Base-by-base conservation (phyloP, 37 sponge, comb jelly and placozoan genomes). In the Chondrosia reniformis region DNA sequence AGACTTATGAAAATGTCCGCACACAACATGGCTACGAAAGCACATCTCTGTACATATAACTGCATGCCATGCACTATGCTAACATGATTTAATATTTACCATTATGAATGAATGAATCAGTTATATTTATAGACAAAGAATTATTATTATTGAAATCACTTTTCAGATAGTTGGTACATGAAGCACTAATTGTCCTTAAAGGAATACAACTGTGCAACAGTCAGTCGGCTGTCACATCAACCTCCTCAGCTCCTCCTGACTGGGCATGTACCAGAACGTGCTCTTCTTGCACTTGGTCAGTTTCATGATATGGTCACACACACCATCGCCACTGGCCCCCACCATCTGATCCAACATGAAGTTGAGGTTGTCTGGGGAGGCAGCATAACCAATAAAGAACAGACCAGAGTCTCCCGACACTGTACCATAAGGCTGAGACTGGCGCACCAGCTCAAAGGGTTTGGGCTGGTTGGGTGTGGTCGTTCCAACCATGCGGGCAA, bases 341-440 rank as follows among this genome's bases (percentile, higher is more conserved):
- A 82, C 82, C 87, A 86, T 86, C 24, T 82, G 76, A 25, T 81
- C 81, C 66, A 85, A 32, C 81, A 85, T 81, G 58, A 42, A 85
- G 43, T 86, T 57, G 22, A 86, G 49, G 58, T 86, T 86, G 27
- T 57, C 72, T 1, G 87, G 87, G 38, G 87, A 86, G 30, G 81
- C 81, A 27, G 87, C 82, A 75, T 86, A 86, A 1, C 78, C 87
- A 31, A 86, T 86, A 36, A 86, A 86, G 81, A 86, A 86, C 38
- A 86, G 81, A 10, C 87, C 87, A 46, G 82, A 33, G 43, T 82
- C 87, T 24, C 82, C 82, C 55, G 57, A 56, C 57, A 80, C 63
- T 10, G 59, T 76, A 39, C 87, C 87, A 42, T 76, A 86, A 15
- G 87, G 87, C 78, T 79, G 79, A 12, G 87, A 86, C 33, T 86